A percentile compares a stretch with the other conserved stretches of the same genome.
Conservation (phyloP, 2,113 vertebrate genomes). For the Forbesichthys agassizii region DNA sequence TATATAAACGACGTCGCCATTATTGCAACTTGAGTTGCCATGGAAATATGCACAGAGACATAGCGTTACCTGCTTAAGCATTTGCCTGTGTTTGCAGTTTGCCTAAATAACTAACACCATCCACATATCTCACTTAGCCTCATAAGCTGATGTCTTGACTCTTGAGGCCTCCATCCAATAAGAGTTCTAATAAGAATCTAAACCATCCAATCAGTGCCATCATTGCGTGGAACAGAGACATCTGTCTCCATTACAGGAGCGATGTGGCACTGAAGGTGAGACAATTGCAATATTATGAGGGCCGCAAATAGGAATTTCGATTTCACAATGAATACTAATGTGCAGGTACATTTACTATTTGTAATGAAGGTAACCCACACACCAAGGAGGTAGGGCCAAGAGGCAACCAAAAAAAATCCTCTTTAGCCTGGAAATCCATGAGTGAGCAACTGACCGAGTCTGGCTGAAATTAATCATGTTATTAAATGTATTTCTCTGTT, state of each 20-base stretch:
- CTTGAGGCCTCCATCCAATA: slow-evolving; percentile 33
- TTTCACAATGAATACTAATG: slow-evolving; percentile 18
- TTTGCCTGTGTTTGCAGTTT: slow-evolving; percentile 3
- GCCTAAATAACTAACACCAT: background rate
- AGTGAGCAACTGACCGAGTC: too few relatives aligned
- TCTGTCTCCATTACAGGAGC: slow-evolving; percentile 39
- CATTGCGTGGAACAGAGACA: slow-evolving; percentile 43
- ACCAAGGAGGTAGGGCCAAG: too few relatives aligned
- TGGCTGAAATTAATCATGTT: background rate
- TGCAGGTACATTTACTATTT: background rate
- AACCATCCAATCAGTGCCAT: slow-evolving; percentile 57
- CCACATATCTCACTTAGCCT: slow-evolving; percentile 25
- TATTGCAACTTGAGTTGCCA: too few relatives aligned
- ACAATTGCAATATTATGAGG: too few relatives aligned
- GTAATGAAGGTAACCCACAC: too few relatives aligned
- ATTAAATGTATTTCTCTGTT: too few relatives aligned
- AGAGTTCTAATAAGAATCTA: slow-evolving; percentile 39
- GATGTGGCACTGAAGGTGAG: too few relatives aligned
- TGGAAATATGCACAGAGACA: too few relatives aligned
- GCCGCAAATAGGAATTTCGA: background rate
- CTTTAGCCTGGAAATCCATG: too few relatives aligned
- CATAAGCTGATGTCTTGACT: slow-evolving; percentile 27
- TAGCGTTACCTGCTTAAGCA: background rate
- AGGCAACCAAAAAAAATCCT: too few relatives aligned
- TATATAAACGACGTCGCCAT: background rate